Base-by-base conservation (phyloP, 2,888 invertebrate species). In the Philhelius pedissequus region DNA sequence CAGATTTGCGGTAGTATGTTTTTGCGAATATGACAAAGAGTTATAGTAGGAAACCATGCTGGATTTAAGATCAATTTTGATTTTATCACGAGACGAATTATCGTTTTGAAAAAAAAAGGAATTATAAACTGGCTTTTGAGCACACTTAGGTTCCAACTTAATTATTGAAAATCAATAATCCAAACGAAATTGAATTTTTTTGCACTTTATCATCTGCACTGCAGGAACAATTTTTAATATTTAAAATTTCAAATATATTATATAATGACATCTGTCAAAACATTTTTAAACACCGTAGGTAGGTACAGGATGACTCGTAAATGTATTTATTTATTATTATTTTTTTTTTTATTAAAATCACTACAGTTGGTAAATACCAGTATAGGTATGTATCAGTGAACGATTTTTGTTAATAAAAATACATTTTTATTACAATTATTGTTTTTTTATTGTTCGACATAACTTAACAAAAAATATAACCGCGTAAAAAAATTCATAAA, bases 31-130 rank as follows among this genome's bases (percentile, higher is more conserved):
- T 92, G 94, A 93, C 91, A 94, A 93, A 89, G 94, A 87, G 92
- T 91, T 94, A 93, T 92, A 95, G 91, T 95, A 96, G 87, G 95
- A 95, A 92, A 96, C 95, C 96, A 96, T 95, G 76, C 87, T 89
- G 74, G 40, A 58, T 75, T 81, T 83, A 22, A 75, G 27, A 60
- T 82, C 84, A 76, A 76, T 80, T 77, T 86, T 87, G 82, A 86
- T 20, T 86, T 86, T 58, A n/a, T 71, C 9, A 32, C 35, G 25
- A n/a, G 38, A n/a, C 45, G 8, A 43, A 38, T 30, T 35, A 30
- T 52, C 13, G 45, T 43, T 78, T 58, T 22, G 1, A 64, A 48
- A 50, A 52, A 1, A 52, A 62, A 22, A n/a, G n/a, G n/a, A n/a
- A n/a, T n/a, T n/a, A n/a, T n/a, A n/a, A n/a, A n/a, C n/a, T n/a